Evolutionary conservation across 2,797 vertebrate species (phyloP).

Genomic region (Gila robusta): DNA sequence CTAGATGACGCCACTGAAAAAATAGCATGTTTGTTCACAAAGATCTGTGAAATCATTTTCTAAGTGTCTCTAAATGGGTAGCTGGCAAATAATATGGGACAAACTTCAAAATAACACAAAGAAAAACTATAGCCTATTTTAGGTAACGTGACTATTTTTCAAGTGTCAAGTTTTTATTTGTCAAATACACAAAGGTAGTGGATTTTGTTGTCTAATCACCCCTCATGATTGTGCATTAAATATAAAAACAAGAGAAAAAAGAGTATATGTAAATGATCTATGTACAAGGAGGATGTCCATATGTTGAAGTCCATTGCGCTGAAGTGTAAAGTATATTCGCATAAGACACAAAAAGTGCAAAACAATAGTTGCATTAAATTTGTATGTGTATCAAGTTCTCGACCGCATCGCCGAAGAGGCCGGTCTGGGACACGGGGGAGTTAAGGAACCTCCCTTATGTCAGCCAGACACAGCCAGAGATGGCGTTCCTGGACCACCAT

Average conservation of each 20-base stretch:
- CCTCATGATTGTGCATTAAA: neutral
- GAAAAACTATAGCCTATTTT: neutral
- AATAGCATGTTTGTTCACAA: slow-evolving; percentile 10
- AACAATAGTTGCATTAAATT: neutral
- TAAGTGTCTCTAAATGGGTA: neutral
- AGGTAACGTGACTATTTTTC: neutral
- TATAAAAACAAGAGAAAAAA: neutral
- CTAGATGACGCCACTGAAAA: slow-evolving; percentile 7
- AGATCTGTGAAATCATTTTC: neutral
- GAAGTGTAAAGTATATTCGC: neutral
- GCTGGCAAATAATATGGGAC: neutral
- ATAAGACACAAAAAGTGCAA: neutral
- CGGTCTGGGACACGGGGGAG: too few relatives aligned
- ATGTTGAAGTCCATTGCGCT: neutral
- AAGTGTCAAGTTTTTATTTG: neutral
- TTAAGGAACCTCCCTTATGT: too few relatives aligned
- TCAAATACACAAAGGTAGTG: neutral
- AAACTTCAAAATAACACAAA: neutral
- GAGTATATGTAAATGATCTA: neutral
- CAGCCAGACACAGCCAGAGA: too few relatives aligned
- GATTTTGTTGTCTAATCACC: neutral
- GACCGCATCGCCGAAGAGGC: too few relatives aligned
- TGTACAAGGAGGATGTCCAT: neutral
- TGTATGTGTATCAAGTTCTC: neutral
- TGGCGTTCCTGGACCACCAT: too few relatives aligned